A percentile compares a stretch with the other conserved stretches of the same genome.
phyloP scores from a whole-genome alignment of 2,113 vertebrate species.

The Archilochus colubris region DNA sequence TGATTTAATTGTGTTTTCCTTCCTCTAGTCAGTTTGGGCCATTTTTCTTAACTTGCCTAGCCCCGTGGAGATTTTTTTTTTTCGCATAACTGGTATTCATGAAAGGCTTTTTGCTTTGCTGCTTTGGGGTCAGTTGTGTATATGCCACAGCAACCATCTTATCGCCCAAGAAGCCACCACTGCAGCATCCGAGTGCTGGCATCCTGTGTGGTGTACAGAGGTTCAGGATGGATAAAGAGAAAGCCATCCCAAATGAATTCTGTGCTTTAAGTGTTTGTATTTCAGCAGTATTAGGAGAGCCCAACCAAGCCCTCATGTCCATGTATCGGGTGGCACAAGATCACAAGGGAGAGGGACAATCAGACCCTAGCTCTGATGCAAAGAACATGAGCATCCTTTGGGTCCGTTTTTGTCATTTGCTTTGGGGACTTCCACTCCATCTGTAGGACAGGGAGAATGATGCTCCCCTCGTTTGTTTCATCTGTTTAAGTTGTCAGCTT shows the following conservation, averaged over 20 bases:
- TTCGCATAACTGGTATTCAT: not conserved
- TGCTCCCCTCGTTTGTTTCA: not conserved
- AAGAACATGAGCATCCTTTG: rapidly evolving
- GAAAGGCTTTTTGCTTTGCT: not conserved
- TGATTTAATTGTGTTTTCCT: constrained; percentile 43
- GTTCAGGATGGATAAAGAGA: not conserved
- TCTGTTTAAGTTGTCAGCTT: not conserved
- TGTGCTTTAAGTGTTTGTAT: not conserved
- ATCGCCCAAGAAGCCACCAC: not conserved
- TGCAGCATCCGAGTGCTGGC: rapidly evolving
- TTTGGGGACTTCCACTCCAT: not conserved
- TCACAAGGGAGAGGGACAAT: not conserved
- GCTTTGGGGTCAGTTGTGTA: not conserved
- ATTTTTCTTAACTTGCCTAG: constrained; percentile 6
- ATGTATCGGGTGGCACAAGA: not conserved
- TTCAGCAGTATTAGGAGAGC: not conserved
- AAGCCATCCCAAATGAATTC: not conserved
- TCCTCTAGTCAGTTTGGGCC: not conserved
- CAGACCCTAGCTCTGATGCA: not conserved
- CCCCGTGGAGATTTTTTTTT: not conserved
- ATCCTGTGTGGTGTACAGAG: rapidly evolving
- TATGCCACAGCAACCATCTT: rapidly evolving
- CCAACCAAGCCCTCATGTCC: rapidly evolving
- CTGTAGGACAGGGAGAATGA: not conserved
- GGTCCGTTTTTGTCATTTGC: not conserved